Percentiles rank a stretch among this genome's conserved stretches.
These are phyloP conservation scores for Plestiodon gilberti DNA, from an alignment of 2,113 vertebrate genomes.

Conservation along the genomic window DNA sequence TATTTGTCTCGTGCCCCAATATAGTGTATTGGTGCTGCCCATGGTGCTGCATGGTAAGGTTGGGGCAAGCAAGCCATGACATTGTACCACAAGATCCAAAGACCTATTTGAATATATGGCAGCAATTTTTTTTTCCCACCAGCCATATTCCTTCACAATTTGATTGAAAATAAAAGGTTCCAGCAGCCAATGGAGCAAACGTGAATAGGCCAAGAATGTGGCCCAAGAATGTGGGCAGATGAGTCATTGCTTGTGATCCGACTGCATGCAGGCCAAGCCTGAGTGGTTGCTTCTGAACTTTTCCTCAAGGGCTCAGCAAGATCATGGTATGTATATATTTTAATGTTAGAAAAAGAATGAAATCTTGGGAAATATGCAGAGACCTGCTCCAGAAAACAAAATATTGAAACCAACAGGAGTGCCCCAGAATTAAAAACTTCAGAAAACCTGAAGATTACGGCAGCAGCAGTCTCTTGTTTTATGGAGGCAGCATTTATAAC, in stretches of 20 bases:
- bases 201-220: neutral
- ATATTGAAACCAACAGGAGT: neutral
- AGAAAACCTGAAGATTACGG: conserved; percentile 18
- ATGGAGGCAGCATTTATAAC: conserved; percentile 73
- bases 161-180: conserved; percentile 7
- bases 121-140: neutral
- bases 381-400: neutral
- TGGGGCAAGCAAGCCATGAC: neutral
- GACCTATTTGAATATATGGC: neutral
- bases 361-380: neutral
- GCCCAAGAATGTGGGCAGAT: conserved; percentile 9
- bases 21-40: neutral
- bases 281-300: neutral
- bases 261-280: neutral
- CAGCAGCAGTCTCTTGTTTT: conserved; percentile 61
- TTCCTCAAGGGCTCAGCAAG: neutral
- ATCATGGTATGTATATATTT: neutral
- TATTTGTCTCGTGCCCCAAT: neutral
- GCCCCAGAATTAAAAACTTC: neutral
- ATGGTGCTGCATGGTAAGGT: neutral
- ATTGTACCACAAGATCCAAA: too few relatives aligned
- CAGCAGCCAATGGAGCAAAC: neutral
- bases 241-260: neutral
- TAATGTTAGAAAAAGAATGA: conserved; percentile 3
- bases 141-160: neutral